phyloP scores from a whole-genome alignment of 2,888 invertebrate species.

The Pristionchus exspectatus region DNA sequence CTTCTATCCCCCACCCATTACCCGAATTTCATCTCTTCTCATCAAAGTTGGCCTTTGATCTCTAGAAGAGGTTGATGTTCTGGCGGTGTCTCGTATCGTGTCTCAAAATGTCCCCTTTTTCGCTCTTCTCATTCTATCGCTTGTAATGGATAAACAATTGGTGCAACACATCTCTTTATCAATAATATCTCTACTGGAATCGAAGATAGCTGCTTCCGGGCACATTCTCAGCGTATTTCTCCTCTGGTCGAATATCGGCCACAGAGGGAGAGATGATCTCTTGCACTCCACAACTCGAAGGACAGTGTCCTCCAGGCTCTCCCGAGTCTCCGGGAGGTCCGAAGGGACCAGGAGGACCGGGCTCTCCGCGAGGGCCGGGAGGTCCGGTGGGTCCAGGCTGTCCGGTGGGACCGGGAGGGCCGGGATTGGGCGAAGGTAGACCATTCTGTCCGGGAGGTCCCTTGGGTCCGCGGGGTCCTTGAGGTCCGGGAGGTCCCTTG shows the following conservation, averaged over 20 bases:
- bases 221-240: slow-evolving; percentile 53
- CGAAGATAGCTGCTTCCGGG: slow-evolving; percentile 47
- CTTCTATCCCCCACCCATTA: background rate
- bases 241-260: slow-evolving; percentile 62
- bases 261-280: slow-evolving; percentile 77
- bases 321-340: slow-evolving; percentile 78
- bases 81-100: slow-evolving; percentile 7
- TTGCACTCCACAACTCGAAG: slow-evolving; percentile 77
- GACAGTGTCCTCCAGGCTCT: slow-evolving; percentile 77
- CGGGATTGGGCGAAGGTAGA: slow-evolving; percentile 75
- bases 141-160: slow-evolving; percentile 2
- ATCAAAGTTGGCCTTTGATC: slow-evolving; percentile 7
- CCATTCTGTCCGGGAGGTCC: slow-evolving; percentile 77
- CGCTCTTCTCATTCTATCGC: slow-evolving; percentile 18
- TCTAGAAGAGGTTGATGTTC: background rate
- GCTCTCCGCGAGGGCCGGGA: slow-evolving; percentile 77
- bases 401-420: slow-evolving; percentile 77
- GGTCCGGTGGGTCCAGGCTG: slow-evolving; percentile 74
- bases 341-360: slow-evolving; percentile 74
- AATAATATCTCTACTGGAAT: slow-evolving; percentile 46
- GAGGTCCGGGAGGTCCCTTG: slow-evolving; percentile 77
- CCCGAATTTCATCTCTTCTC: slow-evolving; percentile 34
- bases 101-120: slow-evolving; percentile 18
- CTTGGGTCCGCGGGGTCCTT: slow-evolving; percentile 77
- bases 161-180: background rate